Percentiles rank a stretch among this genome's conserved stretches.
Evolutionary conservation across 2,797 vertebrate species (phyloP).

Genomic region (Syngnathus acus): DNA sequence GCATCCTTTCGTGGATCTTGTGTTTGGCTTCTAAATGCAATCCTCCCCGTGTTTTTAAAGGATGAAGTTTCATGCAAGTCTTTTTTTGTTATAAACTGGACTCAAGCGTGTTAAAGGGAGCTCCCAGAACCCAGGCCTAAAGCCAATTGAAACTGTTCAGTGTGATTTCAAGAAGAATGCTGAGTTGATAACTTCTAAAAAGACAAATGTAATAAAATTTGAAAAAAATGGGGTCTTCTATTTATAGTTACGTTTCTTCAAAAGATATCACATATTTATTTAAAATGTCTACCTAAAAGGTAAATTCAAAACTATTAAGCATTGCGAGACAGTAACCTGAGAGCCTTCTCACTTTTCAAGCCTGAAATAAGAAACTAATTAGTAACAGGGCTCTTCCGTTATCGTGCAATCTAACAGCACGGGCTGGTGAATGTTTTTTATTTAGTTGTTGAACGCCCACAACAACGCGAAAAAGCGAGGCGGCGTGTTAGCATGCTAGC

Average conservation of each 20-base stretch:
- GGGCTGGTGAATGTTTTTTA: not conserved
- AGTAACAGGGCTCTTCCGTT: not conserved
- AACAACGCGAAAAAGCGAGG: not conserved
- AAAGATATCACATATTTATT: not conserved
- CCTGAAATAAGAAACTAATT: not conserved
- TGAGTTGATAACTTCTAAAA: not conserved
- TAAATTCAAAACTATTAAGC: not conserved
- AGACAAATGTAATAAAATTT: not conserved
- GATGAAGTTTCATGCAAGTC: not conserved
- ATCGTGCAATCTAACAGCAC: not conserved
- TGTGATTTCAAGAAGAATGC: not conserved
- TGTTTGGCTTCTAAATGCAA: not conserved
- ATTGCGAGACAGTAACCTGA: no score
- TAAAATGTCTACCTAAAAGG: not conserved
- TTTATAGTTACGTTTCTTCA: not conserved
- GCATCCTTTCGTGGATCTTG: not conserved
- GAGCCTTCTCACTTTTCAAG: not conserved
- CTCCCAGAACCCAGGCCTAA: no score
- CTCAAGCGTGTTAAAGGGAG: no score
- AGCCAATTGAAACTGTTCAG: no score
- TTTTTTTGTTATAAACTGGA: no score
- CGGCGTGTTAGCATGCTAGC: conserved; percentile 8
- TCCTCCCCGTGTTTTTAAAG: no score
- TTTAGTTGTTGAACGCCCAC: not conserved
- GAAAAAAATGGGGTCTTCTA: no score